Percentiles rank a stretch among this genome's conserved stretches.
Conservation (phyloP, 2,797 vertebrate species). For the Anguilla pacifica region DNA sequence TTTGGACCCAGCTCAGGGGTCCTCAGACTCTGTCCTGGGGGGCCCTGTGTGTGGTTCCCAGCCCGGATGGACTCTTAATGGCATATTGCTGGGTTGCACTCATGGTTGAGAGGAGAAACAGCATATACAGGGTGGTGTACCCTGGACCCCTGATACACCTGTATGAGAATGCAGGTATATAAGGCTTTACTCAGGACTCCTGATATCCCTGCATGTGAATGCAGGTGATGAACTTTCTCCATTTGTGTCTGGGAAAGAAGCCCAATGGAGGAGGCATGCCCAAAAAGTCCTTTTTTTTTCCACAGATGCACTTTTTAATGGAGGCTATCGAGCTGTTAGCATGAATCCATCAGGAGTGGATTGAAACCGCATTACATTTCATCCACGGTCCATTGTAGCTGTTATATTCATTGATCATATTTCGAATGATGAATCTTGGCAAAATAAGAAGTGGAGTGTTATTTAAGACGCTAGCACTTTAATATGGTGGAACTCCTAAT, state of each 20-base stretch:
- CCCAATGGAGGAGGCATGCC: neutral
- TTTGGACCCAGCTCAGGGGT: no score
- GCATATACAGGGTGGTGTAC: no score
- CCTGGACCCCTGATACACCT: no score
- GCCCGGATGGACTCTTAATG: no score
- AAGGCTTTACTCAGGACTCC: no score
- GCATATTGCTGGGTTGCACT: no score
- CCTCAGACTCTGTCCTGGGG: no score
- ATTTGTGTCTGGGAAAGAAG: constrained; percentile 5
- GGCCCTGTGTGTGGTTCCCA: no score
- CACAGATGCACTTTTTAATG: neutral
- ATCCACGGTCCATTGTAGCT: neutral
- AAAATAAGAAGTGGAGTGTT: neutral
- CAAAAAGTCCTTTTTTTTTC: neutral
- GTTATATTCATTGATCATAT: constrained; percentile 11
- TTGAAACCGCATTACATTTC: neutral
- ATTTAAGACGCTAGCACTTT: neutral
- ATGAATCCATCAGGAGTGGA: neutral
- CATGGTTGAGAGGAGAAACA: no score
- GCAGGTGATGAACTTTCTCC: no score
- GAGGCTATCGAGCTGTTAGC: neutral
- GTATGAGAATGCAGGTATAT: no score
- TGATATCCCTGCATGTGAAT: no score
- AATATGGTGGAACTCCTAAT: neutral
- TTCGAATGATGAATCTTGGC: constrained; percentile 10